Percentiles rank a stretch among this genome's conserved stretches.
Evolutionary conservation across 2,113 vertebrate species (phyloP).

Genomic region (Phylloscopus whistleri): DNA sequence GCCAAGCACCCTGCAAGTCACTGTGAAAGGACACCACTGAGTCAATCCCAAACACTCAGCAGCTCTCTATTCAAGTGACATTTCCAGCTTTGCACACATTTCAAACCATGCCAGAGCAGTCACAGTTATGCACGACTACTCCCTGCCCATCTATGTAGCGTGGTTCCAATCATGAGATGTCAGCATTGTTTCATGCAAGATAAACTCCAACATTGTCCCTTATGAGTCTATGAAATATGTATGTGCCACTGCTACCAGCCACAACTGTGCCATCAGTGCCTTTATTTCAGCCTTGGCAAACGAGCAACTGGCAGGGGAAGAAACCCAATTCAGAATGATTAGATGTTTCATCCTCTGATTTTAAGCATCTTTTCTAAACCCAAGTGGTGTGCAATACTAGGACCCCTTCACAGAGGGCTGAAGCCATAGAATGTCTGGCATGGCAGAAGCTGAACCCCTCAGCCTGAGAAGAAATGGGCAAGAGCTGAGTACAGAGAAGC

Average conservation of each 20-base stretch:
- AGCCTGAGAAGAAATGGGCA: neutral
- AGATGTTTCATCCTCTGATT: neutral
- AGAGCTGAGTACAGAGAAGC: neutral
- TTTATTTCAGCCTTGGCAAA: neutral
- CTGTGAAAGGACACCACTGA: neutral
- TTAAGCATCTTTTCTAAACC: neutral
- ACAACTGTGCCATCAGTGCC: neutral
- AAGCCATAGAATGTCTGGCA: accelerated
- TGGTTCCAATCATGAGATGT: neutral
- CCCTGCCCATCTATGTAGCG: neutral
- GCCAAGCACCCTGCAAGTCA: accelerated
- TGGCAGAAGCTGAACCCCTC: neutral
- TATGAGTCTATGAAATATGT: neutral
- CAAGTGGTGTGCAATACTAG: neutral
- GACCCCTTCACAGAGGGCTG: neutral
- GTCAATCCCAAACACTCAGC: neutral
- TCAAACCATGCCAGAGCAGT: neutral
- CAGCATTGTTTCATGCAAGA: neutral
- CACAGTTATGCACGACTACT: neutral
- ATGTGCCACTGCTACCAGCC: neutral
- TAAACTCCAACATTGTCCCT: neutral
- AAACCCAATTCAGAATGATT: neutral
- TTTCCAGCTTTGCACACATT: neutral
- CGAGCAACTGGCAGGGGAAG: neutral
- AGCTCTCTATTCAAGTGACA: neutral